Evolutionary conservation across 2,113 vertebrate species (phyloP).

Genomic region (Cryptotis parvus): DNA sequence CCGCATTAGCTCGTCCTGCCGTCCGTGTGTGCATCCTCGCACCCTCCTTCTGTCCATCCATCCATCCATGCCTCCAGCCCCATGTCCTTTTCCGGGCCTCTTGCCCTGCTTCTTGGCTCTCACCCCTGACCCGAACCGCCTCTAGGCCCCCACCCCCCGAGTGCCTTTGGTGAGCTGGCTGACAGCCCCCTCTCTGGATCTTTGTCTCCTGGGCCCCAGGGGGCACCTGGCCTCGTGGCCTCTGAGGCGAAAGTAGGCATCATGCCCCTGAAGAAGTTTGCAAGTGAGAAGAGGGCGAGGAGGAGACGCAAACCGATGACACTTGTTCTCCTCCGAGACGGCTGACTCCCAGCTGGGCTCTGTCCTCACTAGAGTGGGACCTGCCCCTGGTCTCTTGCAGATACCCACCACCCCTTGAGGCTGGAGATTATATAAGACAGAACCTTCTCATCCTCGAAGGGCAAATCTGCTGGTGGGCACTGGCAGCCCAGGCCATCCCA

Average conservation of each 20-base stretch:
- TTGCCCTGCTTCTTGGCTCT: slow-evolving; percentile 59
- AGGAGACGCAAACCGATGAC: slow-evolving; percentile 75
- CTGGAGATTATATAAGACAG: slow-evolving; percentile 60
- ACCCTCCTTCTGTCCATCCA: slow-evolving; percentile 13
- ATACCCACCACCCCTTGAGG: slow-evolving; percentile 36
- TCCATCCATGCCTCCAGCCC: slow-evolving; percentile 55
- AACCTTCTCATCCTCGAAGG: slow-evolving; percentile 36
- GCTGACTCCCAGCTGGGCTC: slow-evolving; percentile 66
- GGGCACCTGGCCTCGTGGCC: slow-evolving; percentile 72
- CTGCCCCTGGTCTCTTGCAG: slow-evolving; percentile 57
- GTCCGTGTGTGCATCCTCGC: slow-evolving; percentile 35
- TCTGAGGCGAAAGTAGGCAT: slow-evolving; percentile 75
- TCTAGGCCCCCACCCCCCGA: slow-evolving; percentile 32
- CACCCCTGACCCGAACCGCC: slow-evolving; percentile 31
- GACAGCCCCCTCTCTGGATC: slow-evolving; percentile 67
- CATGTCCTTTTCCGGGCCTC: slow-evolving; percentile 53
- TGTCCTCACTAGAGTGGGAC: slow-evolving; percentile 62
- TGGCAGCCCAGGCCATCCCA: slow-evolving; percentile 31
- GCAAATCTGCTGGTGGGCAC: not conserved
- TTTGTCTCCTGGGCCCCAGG: slow-evolving; percentile 77
- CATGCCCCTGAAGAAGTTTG: slow-evolving; percentile 80
- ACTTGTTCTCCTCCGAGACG: slow-evolving; percentile 76
- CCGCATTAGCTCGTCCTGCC: slow-evolving; percentile 33
- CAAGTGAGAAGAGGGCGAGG: slow-evolving; percentile 78
- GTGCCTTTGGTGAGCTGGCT: slow-evolving; percentile 66